Evolutionary conservation across 1,140 invertebrate genomes (phyloP).

Genomic region (Calosoma granatense): DNA sequence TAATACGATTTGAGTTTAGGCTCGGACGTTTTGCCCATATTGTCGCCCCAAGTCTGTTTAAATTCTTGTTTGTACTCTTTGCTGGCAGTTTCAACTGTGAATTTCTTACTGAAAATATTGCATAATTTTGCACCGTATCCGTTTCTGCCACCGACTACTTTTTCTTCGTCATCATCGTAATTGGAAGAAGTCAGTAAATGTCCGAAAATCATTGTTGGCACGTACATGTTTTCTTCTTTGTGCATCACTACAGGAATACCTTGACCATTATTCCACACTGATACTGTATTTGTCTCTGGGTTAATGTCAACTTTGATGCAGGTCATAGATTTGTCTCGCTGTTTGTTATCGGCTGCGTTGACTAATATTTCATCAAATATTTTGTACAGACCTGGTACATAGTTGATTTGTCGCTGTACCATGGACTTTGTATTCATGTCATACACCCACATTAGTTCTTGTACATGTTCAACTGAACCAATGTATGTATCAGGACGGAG

Average conservation of each 20-base stretch:
- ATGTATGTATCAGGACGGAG: constrained; percentile 71
- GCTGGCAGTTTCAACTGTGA: constrained; percentile 73
- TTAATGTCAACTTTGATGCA: constrained; percentile 54
- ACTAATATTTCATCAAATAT: constrained; percentile 75
- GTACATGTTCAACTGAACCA: constrained; percentile 54
- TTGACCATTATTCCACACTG: constrained; percentile 75
- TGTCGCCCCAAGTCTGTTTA: constrained; percentile 88
- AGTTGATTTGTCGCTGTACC: constrained; percentile 53
- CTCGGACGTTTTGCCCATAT: constrained; percentile 85
- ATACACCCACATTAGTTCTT: constrained; percentile 62
- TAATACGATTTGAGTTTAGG: constrained; percentile 63
- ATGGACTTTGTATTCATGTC: constrained; percentile 45
- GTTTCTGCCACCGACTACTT: constrained; percentile 73
- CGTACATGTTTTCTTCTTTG: constrained; percentile 77
- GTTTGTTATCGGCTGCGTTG: constrained; percentile 74
- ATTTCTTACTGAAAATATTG: constrained; percentile 78
- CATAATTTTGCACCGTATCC: constrained; percentile 83
- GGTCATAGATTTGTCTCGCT: constrained; percentile 60
- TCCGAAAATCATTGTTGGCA: constrained; percentile 82
- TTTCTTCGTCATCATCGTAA: constrained; percentile 76
- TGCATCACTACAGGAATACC: constrained; percentile 80
- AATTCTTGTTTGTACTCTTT: constrained; percentile 80
- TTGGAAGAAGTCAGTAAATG: constrained; percentile 80
- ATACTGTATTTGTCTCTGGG: constrained; percentile 57
- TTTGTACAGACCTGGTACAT: constrained; percentile 68